Conservation (phyloP, 2,797 vertebrate species). For the Mormyrus proboscirostris region DNA sequence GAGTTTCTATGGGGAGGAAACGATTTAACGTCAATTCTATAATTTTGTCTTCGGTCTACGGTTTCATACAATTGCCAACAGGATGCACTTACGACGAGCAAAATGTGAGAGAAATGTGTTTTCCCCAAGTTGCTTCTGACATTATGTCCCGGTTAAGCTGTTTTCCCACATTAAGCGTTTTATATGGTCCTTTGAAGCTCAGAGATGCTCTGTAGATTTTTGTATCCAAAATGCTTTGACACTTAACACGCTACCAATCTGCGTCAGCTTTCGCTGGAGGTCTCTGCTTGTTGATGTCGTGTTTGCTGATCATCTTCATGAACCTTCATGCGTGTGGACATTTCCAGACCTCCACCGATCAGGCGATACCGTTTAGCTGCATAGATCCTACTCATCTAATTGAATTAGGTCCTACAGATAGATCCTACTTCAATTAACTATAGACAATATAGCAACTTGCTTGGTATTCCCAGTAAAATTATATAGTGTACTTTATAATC, state of each 20-base stretch:
- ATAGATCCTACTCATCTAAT: not conserved
- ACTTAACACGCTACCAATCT: not conserved
- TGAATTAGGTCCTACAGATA: not conserved
- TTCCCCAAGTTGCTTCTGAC: not conserved
- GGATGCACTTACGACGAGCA: not conserved
- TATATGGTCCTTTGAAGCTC: not conserved
- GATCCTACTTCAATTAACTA: not conserved
- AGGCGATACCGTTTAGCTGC: not conserved
- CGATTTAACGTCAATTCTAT: not conserved
- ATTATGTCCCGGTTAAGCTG: not conserved
- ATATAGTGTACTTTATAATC: not conserved
- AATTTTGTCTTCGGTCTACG: not conserved
- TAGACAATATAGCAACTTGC: not conserved
- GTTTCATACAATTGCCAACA: not conserved
- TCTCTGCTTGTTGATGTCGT: not conserved
- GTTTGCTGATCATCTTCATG: not conserved
- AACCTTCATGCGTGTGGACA: not conserved
- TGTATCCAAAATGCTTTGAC: not conserved
- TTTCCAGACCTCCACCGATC: not conserved
- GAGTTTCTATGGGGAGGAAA: not conserved
- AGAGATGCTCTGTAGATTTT: not conserved
- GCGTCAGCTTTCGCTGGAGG: not conserved
- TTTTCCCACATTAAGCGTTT: not conserved
- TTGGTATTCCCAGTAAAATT: not conserved
- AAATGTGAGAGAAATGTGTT: not conserved